A percentile compares a stretch with the other conserved stretches of the same genome.
These are phyloP conservation scores for Pseudococcus viburni DNA, from an alignment of 2,888 invertebrate species.

Conservation along the genomic window DNA sequence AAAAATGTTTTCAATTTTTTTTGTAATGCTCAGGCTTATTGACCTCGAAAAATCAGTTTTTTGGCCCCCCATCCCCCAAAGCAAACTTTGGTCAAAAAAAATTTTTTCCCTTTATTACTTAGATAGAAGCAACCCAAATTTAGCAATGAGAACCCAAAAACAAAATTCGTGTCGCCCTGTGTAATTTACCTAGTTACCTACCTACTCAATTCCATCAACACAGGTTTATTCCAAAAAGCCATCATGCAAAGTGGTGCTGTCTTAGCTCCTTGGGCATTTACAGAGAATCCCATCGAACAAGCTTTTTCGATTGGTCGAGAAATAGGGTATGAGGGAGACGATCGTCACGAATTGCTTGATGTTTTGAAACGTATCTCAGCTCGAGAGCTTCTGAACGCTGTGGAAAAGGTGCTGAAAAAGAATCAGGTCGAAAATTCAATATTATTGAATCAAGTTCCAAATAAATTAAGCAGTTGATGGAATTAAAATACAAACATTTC, in stretches of 20 bases:
- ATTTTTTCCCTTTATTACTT: too few species aligned
- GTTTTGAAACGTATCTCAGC: neutral
- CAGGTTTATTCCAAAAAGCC: constrained; percentile 34
- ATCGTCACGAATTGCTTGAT: neutral
- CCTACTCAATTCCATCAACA: neutral
- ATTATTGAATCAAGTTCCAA: too few species aligned
- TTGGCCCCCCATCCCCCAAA: too few species aligned
- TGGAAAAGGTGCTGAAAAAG: neutral
- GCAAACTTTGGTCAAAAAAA: too few species aligned
- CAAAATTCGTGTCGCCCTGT: too few species aligned
- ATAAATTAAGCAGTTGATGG: too few species aligned
- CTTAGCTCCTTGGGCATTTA: neutral
- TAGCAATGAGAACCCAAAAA: too few species aligned
- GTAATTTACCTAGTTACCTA: too few species aligned
- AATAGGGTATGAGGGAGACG: neutral
- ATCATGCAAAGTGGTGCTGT: constrained; percentile 11
- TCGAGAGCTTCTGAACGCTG: neutral
- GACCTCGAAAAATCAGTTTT: too few species aligned
- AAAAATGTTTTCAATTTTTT: too few species aligned
- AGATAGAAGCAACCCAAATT: too few species aligned
- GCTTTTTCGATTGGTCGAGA: neutral
- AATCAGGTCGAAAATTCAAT: neutral
- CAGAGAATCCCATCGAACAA: neutral
- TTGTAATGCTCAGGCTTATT: too few species aligned
- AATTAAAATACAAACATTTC: neutral